phyloP scores from a whole-genome alignment of 1,140 invertebrate species.

The Drosophila nigrodunni region DNA sequence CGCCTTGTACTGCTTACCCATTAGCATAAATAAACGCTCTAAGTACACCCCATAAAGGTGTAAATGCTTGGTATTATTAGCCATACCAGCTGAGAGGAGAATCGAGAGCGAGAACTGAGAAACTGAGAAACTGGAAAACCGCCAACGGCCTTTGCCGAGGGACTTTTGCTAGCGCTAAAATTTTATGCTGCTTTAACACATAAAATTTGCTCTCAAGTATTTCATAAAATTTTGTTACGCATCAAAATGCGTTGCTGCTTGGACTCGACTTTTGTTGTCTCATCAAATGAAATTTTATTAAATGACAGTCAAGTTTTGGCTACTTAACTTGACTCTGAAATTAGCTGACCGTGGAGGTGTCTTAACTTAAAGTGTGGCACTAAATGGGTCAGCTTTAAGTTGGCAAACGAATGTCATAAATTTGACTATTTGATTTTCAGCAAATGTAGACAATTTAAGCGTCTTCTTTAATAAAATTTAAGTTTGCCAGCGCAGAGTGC shows the following conservation, averaged over 20 bases:
- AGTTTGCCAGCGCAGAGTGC: not conserved
- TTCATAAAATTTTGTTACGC: conserved; percentile 82
- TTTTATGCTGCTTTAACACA: conserved; percentile 72
- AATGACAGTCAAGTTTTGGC: conserved; percentile 68
- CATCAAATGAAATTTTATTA: conserved; percentile 77
- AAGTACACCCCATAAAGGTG: conserved; percentile 82
- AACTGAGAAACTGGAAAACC: conserved; percentile 42
- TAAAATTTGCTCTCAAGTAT: conserved; percentile 78
- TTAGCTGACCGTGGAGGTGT: conserved; percentile 46
- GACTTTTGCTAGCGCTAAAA: conserved; percentile 80
- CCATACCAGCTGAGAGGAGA: conserved; percentile 37
- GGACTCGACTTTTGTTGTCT: conserved; percentile 46
- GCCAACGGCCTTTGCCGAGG: conserved; percentile 52
- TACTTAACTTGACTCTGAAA: conserved; percentile 55
- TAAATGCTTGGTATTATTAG: conserved; percentile 81
- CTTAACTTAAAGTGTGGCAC: conserved; percentile 22
- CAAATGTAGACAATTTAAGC: conserved; percentile 2
- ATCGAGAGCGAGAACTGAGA: conserved; percentile 9
- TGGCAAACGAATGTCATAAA: not conserved
- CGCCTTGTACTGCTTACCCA: conserved; percentile 47
- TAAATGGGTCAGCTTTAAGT: conserved; percentile 28
- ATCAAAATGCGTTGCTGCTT: conserved; percentile 58
- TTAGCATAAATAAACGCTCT: conserved; percentile 83
- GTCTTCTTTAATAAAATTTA: not conserved
- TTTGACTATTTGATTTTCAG: conserved; percentile 1